Base-by-base conservation (phyloP, 2,888 invertebrate genomes). In the Saturnia pavonia region DNA sequence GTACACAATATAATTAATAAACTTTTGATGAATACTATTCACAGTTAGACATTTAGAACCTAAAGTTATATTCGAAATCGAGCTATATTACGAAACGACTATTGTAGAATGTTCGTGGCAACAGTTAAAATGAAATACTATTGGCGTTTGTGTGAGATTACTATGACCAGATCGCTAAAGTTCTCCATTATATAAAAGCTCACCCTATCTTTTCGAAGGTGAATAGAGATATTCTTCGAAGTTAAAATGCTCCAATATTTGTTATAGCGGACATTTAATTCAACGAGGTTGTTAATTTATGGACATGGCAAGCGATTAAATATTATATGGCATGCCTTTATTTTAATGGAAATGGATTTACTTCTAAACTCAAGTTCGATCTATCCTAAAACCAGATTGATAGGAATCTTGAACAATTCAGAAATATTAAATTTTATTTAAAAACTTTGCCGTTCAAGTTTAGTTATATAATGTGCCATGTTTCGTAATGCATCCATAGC, bases 1-100 rank as follows among this genome's bases (percentile, higher is more conserved):
- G 70, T 70, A 73, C 74, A 76, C 74, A 74, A 74, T 75, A 71
- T 77, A 77, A 81, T 70, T 70, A 70, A 70, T 57, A 54, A 70
- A 69, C 75, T 71, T 76, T 72, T 75, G 74, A 78, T 76, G 74
- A 75, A 72, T 70, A 69, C 73, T 71, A 34, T 75, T 71, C 71
- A 69, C 60, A 63, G 72, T 72, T 71, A 72, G 70, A 73, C 70
- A 70, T 71, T 73, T 75, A 48, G 66, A 66, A n/a, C 34, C 22
- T 60, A 45, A 76, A 78, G 69, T 73, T 72, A n/a, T 48, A 43
- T 66, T 51, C 22, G 22, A 67, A 54, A 67, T 45, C 63, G 60
- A 48, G 63, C 70, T 72, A 70, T 27, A 68, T 43, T 69, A 16
- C n/a, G 45, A 68, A 67, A 69, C 66, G 65, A 70, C 60, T 70